These are phyloP conservation scores for Cheilinus undulatus DNA, from an alignment of 2,113 vertebrate genomes.

Conservation along the genomic window DNA sequence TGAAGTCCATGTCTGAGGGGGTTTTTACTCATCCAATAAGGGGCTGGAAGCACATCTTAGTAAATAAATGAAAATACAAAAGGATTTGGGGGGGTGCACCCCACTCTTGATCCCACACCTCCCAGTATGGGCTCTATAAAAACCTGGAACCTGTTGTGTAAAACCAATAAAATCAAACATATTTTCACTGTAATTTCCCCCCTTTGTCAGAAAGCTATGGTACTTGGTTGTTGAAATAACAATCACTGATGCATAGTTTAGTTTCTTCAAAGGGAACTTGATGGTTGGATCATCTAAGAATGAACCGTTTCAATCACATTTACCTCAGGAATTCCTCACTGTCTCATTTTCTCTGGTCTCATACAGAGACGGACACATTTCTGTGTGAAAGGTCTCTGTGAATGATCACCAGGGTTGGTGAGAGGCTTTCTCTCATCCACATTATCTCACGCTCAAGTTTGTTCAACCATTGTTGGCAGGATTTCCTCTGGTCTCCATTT, in stretches of 20 bases:
- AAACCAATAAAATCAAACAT: background rate
- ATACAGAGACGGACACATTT: background rate
- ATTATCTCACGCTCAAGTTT: constrained; percentile 70
- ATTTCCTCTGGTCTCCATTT: constrained; percentile 72
- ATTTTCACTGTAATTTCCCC: background rate
- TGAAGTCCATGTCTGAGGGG: background rate
- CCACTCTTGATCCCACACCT: constrained; percentile 11
- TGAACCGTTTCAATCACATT: constrained; percentile 6
- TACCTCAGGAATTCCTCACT: background rate
- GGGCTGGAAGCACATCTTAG: background rate
- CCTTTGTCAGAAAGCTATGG: no score
- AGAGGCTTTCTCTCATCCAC: constrained; percentile 51
- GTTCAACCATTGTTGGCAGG: constrained; percentile 73
- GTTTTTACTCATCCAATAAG: background rate
- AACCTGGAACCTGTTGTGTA: no score
- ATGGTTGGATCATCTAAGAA: constrained; percentile 5
- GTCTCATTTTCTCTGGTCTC: constrained; percentile 1
- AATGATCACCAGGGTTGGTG: constrained; percentile 43
- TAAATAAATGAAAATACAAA: background rate
- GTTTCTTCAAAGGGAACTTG: background rate
- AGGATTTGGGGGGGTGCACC: background rate
- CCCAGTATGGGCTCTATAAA: no score
- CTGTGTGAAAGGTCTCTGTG: constrained; percentile 58
- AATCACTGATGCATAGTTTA: no score
- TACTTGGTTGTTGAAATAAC: no score